These are phyloP conservation scores for Tanytarsus gracilentus DNA, from an alignment of 2,888 invertebrate species.

Conservation along the genomic window DNA sequence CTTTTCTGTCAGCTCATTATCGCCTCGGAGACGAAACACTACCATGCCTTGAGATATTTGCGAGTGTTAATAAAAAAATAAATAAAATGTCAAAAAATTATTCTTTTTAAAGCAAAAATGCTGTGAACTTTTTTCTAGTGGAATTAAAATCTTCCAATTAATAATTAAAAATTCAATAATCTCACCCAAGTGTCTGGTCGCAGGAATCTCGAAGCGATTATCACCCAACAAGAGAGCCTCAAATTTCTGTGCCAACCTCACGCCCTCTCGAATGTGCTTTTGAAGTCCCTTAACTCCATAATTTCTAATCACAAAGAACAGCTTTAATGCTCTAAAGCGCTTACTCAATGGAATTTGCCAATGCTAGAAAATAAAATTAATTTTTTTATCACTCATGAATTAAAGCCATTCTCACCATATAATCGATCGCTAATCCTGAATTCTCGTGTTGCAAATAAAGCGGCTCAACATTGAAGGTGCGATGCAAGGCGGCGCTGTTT, in stretches of 20 bases:
- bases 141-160: too few relatives aligned
- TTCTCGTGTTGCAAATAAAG: conserved; percentile 96
- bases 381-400: background rate
- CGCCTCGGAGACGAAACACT: conserved; percentile 77
- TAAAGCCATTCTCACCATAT: conserved; percentile 62
- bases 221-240: conserved; percentile 78
- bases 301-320: conserved; percentile 95
- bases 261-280: conserved; percentile 87
- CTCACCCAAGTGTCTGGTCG: conserved; percentile 71
- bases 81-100: background rate
- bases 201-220: conserved; percentile 81
- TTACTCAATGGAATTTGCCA: conserved; percentile 96
- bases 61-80: background rate
- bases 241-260: conserved; percentile 81
- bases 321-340: conserved; percentile 82
- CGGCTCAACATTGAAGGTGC: conserved; percentile 97
- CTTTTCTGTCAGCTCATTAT: conserved; percentile 75
- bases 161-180: too few relatives aligned
- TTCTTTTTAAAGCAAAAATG: background rate
- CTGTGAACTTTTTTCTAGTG: too few relatives aligned
- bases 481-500: conserved; percentile 34
- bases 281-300: conserved; percentile 87
- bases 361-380: conserved; percentile 52
- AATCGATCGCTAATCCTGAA: conserved; percentile 71
- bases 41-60: conserved; percentile 57